Evolutionary conservation across 2,888 invertebrate genomes (phyloP).

Genomic region (Rotaria macrura): DNA sequence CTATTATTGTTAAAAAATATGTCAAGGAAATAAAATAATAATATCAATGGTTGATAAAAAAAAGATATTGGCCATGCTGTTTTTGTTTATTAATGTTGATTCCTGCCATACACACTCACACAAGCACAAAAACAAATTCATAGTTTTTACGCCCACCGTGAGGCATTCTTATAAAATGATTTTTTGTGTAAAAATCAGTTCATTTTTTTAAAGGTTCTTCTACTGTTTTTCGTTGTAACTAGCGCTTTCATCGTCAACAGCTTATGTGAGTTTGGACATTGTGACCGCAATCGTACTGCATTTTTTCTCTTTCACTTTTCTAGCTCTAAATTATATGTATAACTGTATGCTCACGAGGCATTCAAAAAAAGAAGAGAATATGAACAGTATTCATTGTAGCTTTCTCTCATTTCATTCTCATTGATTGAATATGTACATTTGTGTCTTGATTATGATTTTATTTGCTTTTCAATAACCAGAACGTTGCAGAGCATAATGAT

Average conservation of each 20-base stretch:
- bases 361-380: no score
- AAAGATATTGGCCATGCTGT: neutral
- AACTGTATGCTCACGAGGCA: no score
- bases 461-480: neutral
- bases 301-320: neutral
- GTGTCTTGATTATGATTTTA: neutral
- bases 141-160: no score
- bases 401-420: neutral
- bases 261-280: neutral
- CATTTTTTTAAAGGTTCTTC: neutral
- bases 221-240: neutral
- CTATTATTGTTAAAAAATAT: no score
- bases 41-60: neutral
- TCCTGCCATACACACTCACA: neutral
- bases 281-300: no score
- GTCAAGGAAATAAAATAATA: no score
- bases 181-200: neutral
- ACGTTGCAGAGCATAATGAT: neutral
- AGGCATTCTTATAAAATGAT: no score
- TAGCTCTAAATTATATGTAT: neutral
- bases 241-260: neutral
- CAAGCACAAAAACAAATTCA: neutral
- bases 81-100: neutral
- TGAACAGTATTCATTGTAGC: neutral
- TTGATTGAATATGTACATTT: neutral